Percentiles rank a stretch among this genome's conserved stretches.
These are phyloP conservation scores for Bombus huntii DNA, from an alignment of 1,140 invertebrate species.

Conservation along the genomic window DNA sequence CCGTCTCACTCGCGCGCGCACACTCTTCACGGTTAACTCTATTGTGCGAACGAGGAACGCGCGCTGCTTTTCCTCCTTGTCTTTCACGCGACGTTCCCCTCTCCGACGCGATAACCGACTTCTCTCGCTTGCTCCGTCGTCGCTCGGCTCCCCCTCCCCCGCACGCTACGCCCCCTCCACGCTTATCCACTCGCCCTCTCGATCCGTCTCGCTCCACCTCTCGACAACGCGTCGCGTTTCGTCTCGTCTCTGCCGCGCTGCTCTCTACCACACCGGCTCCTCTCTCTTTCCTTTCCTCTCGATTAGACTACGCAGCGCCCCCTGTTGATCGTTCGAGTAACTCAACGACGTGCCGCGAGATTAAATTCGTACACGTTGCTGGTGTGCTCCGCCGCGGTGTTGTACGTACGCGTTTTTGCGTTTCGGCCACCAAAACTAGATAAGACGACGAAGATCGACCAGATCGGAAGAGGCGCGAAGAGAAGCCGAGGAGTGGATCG, in stretches of 20 bases:
- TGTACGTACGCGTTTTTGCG: conserved; percentile 50
- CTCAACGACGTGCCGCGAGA: conserved; percentile 79
- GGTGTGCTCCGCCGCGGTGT: conserved; percentile 25
- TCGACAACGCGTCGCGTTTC: conserved; percentile 38
- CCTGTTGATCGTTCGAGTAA: conserved; percentile 77
- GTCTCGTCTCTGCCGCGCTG: conserved; percentile 26
- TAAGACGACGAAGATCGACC: conserved; percentile 70
- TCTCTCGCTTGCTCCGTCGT: conserved; percentile 68
- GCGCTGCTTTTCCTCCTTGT: conserved; percentile 58
- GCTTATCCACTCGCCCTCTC: conserved; percentile 59
- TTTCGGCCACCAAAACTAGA: conserved; percentile 55
- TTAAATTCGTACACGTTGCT: conserved; percentile 75
- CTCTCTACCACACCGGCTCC: conserved; percentile 12
- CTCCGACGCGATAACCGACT: conserved; percentile 64
- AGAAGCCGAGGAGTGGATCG: background rate
- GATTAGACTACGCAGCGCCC: conserved; percentile 71
- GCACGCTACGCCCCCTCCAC: conserved; percentile 59
- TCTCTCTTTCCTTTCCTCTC: conserved; percentile 30
- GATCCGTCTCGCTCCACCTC: conserved; percentile 63
- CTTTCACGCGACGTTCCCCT: conserved; percentile 60
- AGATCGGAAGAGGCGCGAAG: background rate
- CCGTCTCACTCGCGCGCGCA: conserved; percentile 54
- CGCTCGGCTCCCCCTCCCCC: conserved; percentile 57
- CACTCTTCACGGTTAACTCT: conserved; percentile 57
- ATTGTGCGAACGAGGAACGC: conserved; percentile 39